phyloP scores from a whole-genome alignment of 2,888 invertebrate genomes.

The Bursaphelenchus okinawaensis region DNA sequence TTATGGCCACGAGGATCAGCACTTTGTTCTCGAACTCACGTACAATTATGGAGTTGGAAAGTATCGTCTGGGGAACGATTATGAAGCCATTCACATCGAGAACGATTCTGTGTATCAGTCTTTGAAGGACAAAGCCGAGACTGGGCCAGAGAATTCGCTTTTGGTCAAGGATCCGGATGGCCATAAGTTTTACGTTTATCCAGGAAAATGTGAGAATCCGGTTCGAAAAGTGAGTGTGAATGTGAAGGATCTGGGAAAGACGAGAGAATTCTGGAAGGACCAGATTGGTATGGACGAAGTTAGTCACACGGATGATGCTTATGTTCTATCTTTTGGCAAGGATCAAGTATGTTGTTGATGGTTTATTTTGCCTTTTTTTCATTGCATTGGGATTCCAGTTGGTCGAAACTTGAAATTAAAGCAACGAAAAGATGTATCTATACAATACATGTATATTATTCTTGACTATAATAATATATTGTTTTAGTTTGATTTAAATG shows the following conservation, averaged over 20 bases:
- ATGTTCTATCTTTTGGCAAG: conserved; percentile 29
- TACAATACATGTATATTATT: too few species aligned
- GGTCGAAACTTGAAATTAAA: too few species aligned
- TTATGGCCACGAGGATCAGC: conserved; percentile 85
- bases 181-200: conserved; percentile 75
- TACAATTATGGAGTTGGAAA: conserved; percentile 88
- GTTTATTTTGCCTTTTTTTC: neutral
- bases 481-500: neutral
- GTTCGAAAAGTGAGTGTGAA: conserved; percentile 74
- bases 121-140: conserved; percentile 18
- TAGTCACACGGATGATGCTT: conserved; percentile 60
- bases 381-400: too few species aligned
- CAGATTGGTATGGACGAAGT: conserved; percentile 72
- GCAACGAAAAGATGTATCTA: too few species aligned
- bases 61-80: conserved; percentile 87
- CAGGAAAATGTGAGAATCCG: conserved; percentile 65
- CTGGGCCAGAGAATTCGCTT: conserved; percentile 55
- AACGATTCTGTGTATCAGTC: conserved; percentile 67
- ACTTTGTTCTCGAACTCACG: conserved; percentile 92
- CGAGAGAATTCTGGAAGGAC: conserved; percentile 78
- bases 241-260: conserved; percentile 71
- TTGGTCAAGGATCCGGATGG: conserved; percentile 75
- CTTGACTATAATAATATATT: neutral
- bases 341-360: conserved; percentile 26
- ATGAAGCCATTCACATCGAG: conserved; percentile 74